Evolutionary conservation across 2,113 vertebrate genomes (phyloP).

Genomic region (Dipodomys spectabilis): DNA sequence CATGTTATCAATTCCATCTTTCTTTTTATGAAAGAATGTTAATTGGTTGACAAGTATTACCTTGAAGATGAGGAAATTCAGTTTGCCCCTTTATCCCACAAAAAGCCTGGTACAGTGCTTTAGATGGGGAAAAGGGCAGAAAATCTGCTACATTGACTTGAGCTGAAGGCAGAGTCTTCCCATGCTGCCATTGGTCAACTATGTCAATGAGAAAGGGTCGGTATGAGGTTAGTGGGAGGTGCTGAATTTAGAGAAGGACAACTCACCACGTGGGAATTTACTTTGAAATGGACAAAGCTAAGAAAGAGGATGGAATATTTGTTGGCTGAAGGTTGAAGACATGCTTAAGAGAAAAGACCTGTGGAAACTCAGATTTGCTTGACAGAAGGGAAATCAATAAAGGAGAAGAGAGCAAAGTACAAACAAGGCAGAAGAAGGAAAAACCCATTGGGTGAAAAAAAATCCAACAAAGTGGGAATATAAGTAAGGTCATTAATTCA

Average conservation of each 20-base stretch:
- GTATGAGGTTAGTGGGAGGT: neutral
- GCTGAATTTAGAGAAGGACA: neutral
- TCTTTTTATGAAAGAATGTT: neutral
- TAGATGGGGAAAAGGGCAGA: neutral
- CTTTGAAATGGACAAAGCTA: neutral
- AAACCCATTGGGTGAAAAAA: neutral
- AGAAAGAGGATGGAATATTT: constrained; percentile 25
- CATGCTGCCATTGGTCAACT: neutral
- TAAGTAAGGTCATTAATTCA: neutral
- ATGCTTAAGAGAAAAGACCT: neutral
- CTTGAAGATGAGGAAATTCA: neutral
- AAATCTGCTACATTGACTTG: neutral
- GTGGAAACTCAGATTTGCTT: constrained; percentile 2
- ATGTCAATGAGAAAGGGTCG: neutral
- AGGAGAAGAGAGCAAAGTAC: neutral
- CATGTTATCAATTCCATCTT: constrained; percentile 7
- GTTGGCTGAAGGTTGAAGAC: neutral
- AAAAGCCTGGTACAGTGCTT: neutral
- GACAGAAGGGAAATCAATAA: neutral
- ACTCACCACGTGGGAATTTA: neutral
- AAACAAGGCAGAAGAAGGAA: neutral
- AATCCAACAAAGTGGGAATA: neutral
- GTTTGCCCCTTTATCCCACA: neutral
- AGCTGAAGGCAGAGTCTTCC: constrained; percentile 12
- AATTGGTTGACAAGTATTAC: neutral